phyloP scores from a whole-genome alignment of 1,140 invertebrate species.

The Aphelinus atriplicis region DNA sequence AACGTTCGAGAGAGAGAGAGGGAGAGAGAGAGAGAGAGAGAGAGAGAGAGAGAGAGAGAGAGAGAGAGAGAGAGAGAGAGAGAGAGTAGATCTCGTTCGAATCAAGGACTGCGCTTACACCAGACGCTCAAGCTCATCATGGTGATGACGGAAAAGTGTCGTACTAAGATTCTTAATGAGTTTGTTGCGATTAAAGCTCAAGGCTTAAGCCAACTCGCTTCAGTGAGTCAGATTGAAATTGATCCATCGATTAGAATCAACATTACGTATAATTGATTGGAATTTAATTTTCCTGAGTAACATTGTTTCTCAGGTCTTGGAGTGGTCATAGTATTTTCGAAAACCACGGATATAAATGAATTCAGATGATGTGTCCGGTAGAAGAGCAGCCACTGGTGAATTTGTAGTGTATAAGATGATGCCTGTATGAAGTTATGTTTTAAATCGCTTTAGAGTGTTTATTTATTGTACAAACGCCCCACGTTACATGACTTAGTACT shows the following conservation, averaged over 20 bases:
- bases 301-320: too few species aligned
- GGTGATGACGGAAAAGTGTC: not conserved
- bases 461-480: slow-evolving; percentile 54
- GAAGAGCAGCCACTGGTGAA: not conserved
- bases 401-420: not conserved
- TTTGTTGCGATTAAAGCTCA: not conserved
- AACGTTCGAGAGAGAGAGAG: not conserved
- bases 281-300: too few species aligned
- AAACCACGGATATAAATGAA: too few species aligned
- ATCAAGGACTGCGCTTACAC: slow-evolving; percentile 10
- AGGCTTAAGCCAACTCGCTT: too few species aligned
- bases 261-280: too few species aligned
- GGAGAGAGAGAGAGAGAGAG: slow-evolving; percentile 11
- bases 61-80: not conserved
- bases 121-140: slow-evolving; percentile 1
- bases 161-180: not conserved
- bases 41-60: slow-evolving; percentile 1
- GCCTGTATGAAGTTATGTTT: slow-evolving; percentile 48
- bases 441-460: slow-evolving; percentile 54
- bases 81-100: not conserved
- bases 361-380: not conserved
- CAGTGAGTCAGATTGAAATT: too few species aligned
- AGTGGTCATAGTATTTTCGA: too few species aligned
- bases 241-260: too few species aligned
- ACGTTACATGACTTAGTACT: slow-evolving; percentile 47